A percentile compares a stretch with the other conserved stretches of the same genome.
Evolutionary conservation across 2,888 invertebrate species (phyloP).

Genomic region (Acanthococcus lagerstroemiae): DNA sequence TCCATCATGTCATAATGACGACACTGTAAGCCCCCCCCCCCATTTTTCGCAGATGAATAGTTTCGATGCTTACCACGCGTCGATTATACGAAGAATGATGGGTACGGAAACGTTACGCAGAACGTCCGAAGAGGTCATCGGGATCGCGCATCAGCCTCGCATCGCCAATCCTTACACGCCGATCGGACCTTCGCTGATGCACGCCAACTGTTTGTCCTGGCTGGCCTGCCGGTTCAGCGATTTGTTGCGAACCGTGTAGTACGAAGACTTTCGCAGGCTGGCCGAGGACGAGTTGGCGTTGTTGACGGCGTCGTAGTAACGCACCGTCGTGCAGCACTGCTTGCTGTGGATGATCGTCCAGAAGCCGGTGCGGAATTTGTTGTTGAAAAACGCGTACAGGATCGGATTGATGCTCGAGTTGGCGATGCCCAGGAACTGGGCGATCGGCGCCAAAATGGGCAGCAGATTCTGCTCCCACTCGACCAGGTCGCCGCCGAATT

Average conservation of each 20-base stretch:
- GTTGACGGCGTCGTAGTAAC: constrained; percentile 78
- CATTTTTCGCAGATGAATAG: background rate
- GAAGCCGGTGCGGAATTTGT: constrained; percentile 83
- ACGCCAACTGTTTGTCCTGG: constrained; percentile 38
- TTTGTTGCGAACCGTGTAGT: constrained; percentile 53
- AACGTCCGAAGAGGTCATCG: no score
- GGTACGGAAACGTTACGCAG: no score
- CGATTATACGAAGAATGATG: background rate
- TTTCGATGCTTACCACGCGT: background rate
- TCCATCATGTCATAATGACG: constrained; percentile 28
- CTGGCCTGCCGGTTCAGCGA: constrained; percentile 48
- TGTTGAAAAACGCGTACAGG: constrained; percentile 84
- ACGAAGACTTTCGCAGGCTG: constrained; percentile 67
- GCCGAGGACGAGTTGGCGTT: constrained; percentile 69
- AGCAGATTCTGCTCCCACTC: constrained; percentile 71
- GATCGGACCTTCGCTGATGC: constrained; percentile 24
- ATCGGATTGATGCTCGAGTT: constrained; percentile 94
- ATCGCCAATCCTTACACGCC: constrained; percentile 19
- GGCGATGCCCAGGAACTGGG: constrained; percentile 85
- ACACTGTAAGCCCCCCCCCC: no score
- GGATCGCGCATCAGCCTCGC: background rate
- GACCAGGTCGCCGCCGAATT: constrained; percentile 63
- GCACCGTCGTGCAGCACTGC: constrained; percentile 71
- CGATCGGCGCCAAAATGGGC: constrained; percentile 72
- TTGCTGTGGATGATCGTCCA: constrained; percentile 76